Evolutionary conservation across 2,888 invertebrate species (phyloP).

Genomic region (Tenthredo amoena): DNA sequence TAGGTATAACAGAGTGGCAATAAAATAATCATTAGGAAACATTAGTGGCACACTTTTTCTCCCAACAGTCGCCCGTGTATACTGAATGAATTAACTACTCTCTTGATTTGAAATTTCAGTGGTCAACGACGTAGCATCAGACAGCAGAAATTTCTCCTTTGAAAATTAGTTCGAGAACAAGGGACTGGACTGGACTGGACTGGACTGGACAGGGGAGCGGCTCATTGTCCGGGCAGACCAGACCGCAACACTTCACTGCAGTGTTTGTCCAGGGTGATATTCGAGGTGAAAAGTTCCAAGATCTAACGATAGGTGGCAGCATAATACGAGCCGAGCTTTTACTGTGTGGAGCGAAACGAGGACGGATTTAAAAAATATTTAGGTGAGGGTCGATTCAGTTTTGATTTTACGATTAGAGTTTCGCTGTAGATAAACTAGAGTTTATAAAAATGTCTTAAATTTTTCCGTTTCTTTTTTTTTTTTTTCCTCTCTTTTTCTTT

Average conservation of each 20-base stretch:
- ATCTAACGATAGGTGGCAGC: constrained; percentile 40
- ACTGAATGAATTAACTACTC: not conserved
- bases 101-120: constrained; percentile 32
- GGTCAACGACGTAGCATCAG: not conserved
- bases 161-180: constrained; percentile 20
- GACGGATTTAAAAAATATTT: constrained; percentile 34
- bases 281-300: not conserved
- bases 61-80: not conserved
- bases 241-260: constrained; percentile 2
- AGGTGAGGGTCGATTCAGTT: constrained; percentile 33
- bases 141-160: constrained; percentile 17
- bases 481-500: not conserved
- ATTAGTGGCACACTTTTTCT: constrained; percentile 37
- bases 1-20: not conserved
- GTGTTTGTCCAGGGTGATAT: constrained; percentile 28
- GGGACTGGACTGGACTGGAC: not conserved
- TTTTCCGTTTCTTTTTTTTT: not conserved
- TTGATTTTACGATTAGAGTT: not conserved
- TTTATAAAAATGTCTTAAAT: not conserved
- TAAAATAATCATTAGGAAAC: constrained; percentile 11
- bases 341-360: not conserved
- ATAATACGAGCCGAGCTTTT: constrained; percentile 25
- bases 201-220: constrained; percentile 14
- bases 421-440: not conserved
- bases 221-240: constrained; percentile 28